Percentiles rank a stretch among this genome's conserved stretches.
phyloP scores from a whole-genome alignment of 1,140 invertebrate genomes.

The Steinernema khuongi region DNA sequence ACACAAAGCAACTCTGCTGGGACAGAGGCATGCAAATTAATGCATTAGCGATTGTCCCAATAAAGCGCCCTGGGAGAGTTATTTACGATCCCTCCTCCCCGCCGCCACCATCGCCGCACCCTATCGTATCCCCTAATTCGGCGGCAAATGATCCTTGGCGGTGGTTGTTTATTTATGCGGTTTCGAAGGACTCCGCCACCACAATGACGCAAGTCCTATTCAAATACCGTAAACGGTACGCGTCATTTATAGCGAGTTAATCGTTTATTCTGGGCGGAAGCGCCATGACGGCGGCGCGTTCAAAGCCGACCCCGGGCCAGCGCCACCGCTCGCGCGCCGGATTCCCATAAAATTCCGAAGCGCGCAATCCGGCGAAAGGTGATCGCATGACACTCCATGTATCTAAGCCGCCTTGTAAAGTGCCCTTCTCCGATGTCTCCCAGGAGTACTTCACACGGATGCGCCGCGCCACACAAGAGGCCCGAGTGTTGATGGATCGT shows the following conservation, averaged over 20 bases:
- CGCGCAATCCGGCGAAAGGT: neutral
- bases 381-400: neutral
- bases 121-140: neutral
- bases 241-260: neutral
- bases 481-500: neutral
- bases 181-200: neutral
- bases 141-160: neutral
- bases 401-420: neutral
- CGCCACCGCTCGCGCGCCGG: neutral
- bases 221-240: conserved; percentile 14
- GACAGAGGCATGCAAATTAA: too few relatives aligned
- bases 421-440: neutral
- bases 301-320: neutral
- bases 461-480: neutral
- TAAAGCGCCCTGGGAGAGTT: neutral
- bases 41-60: neutral
- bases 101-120: neutral
- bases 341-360: conserved; percentile 9
- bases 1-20: too few relatives aligned
- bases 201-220: conserved; percentile 5
- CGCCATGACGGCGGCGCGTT: neutral
- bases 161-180: conserved; percentile 15
- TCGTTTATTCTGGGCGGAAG: conserved; percentile 13
- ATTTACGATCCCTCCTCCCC: conserved; percentile 1
- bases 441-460: neutral